Base-by-base conservation (phyloP, 2,113 vertebrate species). In the Hypocryptadius cinnamomeus region DNA sequence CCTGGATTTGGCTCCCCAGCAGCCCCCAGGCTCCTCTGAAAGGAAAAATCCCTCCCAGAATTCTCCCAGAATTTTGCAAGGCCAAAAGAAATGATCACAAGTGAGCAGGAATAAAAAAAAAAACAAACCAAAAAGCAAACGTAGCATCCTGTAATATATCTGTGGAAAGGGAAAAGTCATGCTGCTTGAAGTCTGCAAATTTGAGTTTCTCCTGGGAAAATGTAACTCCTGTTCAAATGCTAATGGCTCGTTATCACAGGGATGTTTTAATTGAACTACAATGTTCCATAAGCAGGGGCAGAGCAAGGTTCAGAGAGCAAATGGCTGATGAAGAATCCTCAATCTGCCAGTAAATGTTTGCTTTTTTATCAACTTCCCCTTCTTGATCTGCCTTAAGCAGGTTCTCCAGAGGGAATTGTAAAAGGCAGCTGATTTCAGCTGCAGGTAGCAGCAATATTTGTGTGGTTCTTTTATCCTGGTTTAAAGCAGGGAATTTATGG, bases 241-340 rank as follows among this genome's bases (percentile, higher is more conserved):
- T 88, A 85, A 90, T 94, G 47, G 68, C 6, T 73, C 70, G 30
- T 83, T 89, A 82, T 70, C 71, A 68, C 72, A 91, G 72, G 85
- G 54, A 60, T 82, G 63, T 76, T 93, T 94, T 77, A 95, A 87
- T 96, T 94, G 77, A 80, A 73, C 79, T 76, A 14, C 64, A 91
- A 3, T 25, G 66, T 69, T 30, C 28, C 54, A 7, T 56, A 66
- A 56, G 68, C 71, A 77, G 56, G 66, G 71, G 81, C 74, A 91
- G 87, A 82, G 53, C 54, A 72, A 87, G 79, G 91, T 90, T 92
- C 90, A 93, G 74, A 31, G 90, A 89, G 76, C 69, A 95, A 96
- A 76, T 17, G 66, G 57, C 85, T 91, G 88, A 79, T 79, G 86
- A 95, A 39, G 3, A 5, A 60, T 68, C 74, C 92, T 83, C 89